These are phyloP conservation scores for Medauroidea extradentata DNA, from an alignment of 1,140 invertebrate genomes.

Conservation along the genomic window DNA sequence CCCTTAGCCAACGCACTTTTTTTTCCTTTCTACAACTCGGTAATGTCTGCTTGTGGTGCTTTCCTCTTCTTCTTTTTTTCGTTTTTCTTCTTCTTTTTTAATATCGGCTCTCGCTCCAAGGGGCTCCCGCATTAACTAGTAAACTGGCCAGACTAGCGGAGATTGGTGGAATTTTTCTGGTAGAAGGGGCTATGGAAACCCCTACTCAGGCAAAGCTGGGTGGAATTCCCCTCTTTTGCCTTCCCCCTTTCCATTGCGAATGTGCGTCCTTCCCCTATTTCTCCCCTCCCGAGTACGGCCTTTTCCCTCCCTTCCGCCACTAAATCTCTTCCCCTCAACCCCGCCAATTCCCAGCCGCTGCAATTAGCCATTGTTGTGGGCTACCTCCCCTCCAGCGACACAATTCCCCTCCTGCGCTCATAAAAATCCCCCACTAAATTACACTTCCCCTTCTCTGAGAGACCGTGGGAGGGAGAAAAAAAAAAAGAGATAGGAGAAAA, in stretches of 20 bases:
- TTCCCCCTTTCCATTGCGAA: background rate
- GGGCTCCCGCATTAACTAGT: background rate
- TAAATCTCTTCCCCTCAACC: background rate
- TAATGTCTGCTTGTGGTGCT: background rate
- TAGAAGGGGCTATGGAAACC: background rate
- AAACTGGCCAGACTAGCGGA: conserved; percentile 6
- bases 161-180: conserved; percentile 3
- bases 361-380: background rate
- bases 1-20: background rate
- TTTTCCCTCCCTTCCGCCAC: background rate
- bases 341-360: background rate
- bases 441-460: background rate
- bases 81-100: background rate
- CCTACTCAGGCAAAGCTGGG: background rate
- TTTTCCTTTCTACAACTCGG: background rate
- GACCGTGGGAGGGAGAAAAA: background rate
- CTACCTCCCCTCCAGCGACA: background rate
- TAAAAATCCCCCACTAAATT: background rate
- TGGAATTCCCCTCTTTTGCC: background rate
- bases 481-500: background rate
- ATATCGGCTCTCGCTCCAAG: background rate
- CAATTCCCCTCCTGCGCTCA: background rate
- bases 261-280: background rate
- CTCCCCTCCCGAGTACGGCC: background rate
- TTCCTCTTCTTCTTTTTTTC: background rate